phyloP scores from a whole-genome alignment of 2,888 invertebrate genomes.

The Thalpophila matura region DNA sequence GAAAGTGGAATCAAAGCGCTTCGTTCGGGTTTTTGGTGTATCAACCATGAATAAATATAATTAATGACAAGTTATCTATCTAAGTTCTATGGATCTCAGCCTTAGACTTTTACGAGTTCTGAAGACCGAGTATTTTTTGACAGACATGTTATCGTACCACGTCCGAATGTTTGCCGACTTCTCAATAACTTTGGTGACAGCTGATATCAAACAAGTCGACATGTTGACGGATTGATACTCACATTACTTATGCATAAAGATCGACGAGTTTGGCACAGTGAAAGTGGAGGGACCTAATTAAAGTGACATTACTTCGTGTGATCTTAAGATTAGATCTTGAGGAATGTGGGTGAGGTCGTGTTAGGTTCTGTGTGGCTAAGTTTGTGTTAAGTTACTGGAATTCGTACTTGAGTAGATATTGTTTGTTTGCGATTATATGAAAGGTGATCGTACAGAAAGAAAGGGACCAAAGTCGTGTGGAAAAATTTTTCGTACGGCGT shows the following conservation, averaged over 20 bases:
- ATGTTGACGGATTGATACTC: conserved; percentile 46
- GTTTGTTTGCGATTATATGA: not conserved
- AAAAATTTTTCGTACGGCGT: too few species aligned
- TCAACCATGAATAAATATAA: too few species aligned
- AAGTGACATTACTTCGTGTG: conserved; percentile 24
- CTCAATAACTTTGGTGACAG: conserved; percentile 45
- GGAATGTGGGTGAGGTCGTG: conserved; percentile 20
- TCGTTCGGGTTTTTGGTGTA: too few species aligned
- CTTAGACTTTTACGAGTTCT: too few species aligned
- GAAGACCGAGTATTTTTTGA: too few species aligned
- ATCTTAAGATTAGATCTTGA: conserved; percentile 14
- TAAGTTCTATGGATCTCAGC: too few species aligned
- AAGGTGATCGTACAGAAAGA: not conserved
- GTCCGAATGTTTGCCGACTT: conserved; percentile 55
- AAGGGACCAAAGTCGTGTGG: too few species aligned
- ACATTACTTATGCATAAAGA: conserved; percentile 35
- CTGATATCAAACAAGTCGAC: conserved; percentile 21
- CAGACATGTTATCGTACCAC: conserved; percentile 5
- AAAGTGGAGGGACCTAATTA: conserved; percentile 49
- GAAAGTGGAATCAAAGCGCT: too few species aligned
- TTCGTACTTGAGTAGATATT: not conserved
- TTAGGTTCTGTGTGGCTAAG: not conserved
- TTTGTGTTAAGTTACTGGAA: not conserved
- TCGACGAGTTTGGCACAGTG: conserved; percentile 30
- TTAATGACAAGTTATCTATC: too few species aligned